phyloP scores from a whole-genome alignment of 1,140 invertebrate species.

The Drosophila neocordata region DNA sequence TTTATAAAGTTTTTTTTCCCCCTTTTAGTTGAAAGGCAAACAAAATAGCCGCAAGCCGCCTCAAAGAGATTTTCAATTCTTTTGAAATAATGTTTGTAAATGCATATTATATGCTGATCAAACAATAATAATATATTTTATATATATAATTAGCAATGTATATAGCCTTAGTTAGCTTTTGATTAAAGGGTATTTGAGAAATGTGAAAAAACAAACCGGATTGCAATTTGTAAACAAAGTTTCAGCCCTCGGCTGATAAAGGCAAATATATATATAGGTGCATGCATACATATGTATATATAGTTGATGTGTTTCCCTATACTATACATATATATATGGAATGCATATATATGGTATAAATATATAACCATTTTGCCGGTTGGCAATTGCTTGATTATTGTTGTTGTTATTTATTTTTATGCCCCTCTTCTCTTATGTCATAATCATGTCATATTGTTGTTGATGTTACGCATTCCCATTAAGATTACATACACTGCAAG shows the following conservation, averaged over 20 bases:
- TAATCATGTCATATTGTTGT: conserved; percentile 18
- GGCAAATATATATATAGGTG: conserved; percentile 13
- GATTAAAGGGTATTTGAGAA: neutral
- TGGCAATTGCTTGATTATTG: conserved; percentile 11
- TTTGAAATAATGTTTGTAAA: too few relatives aligned
- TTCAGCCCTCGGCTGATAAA: conserved; percentile 55
- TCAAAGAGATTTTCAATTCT: too few relatives aligned
- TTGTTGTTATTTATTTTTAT: neutral
- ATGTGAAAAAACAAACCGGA: conserved; percentile 15
- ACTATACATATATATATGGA: neutral
- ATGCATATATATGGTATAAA: conserved; percentile 15
- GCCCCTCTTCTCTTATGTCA: conserved; percentile 13
- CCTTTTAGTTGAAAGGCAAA: too few relatives aligned
- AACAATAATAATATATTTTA: too few relatives aligned
- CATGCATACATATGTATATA: too few relatives aligned
- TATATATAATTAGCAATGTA: too few relatives aligned
- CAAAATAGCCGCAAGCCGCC: too few relatives aligned
- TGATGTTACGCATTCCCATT: conserved; percentile 9
- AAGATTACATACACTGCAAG: conserved; percentile 11
- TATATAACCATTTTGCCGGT: conserved; percentile 8
- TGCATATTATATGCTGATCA: too few relatives aligned
- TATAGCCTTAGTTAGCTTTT: neutral
- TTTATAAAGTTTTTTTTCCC: too few relatives aligned
- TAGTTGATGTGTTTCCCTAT: neutral
- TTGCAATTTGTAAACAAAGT: conserved; percentile 69